Percentiles rank a stretch among this genome's conserved stretches.
These are phyloP conservation scores for Chloroclysta siterata DNA, from an alignment of 2,888 invertebrate genomes.

Conservation along the genomic window DNA sequence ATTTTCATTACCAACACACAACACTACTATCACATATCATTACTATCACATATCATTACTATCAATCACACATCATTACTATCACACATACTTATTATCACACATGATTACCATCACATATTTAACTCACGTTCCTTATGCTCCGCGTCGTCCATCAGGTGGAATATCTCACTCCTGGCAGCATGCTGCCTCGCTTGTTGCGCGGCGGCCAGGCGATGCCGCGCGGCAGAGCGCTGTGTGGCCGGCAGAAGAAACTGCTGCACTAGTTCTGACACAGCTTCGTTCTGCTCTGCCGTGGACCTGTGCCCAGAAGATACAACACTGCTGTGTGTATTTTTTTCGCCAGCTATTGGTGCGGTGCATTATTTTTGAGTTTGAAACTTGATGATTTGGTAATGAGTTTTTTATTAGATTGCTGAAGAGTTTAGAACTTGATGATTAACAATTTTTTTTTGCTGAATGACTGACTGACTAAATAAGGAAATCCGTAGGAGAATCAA, in stretches of 20 bases:
- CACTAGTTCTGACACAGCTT: conserved; percentile 83
- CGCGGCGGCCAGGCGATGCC: conserved; percentile 52
- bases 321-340: no score
- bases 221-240: conserved; percentile 64
- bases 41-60: no score
- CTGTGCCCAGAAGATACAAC: conserved; percentile 42
- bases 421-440: neutral
- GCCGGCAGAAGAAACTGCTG: conserved; percentile 86
- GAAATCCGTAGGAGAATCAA: no score
- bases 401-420: no score
- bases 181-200: conserved; percentile 57
- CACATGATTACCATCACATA: no score
- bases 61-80: no score
- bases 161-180: conserved; percentile 61
- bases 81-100: no score
- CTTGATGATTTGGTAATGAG: neutral
- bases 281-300: conserved; percentile 80
- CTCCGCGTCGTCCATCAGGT: conserved; percentile 58
- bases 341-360: no score
- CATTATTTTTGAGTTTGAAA: neutral
- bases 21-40: no score
- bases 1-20: no score
- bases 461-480: no score
- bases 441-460: no score
- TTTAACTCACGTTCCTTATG: conserved; percentile 48